Evolutionary conservation across 2,113 vertebrate genomes (phyloP).

Genomic region (Morone saxatilis): DNA sequence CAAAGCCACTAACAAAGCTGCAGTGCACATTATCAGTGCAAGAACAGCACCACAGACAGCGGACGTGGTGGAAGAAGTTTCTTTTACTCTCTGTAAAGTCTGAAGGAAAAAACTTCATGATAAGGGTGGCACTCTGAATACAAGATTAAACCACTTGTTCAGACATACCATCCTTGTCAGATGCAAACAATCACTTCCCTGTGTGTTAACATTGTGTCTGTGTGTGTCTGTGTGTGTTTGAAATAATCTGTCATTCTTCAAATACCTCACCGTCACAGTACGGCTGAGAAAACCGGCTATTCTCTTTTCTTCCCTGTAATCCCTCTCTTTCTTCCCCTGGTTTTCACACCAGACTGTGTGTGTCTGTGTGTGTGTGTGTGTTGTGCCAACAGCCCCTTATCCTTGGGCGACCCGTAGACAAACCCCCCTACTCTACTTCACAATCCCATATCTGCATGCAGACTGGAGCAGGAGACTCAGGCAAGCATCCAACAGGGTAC

Average conservation of each 20-base stretch:
- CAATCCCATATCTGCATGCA: slow-evolving; percentile 48
- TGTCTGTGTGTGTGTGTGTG: slow-evolving; percentile 21
- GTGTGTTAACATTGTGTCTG: slow-evolving; percentile 48
- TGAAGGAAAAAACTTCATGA: not conserved
- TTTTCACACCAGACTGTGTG: slow-evolving; percentile 70
- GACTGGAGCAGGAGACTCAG: slow-evolving; percentile 49
- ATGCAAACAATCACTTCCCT: slow-evolving; percentile 61
- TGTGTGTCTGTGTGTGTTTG: slow-evolving; percentile 50
- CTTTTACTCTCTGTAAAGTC: not conserved
- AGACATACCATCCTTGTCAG: slow-evolving; percentile 53
- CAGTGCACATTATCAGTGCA: not conserved
- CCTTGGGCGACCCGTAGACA: slow-evolving; percentile 58
- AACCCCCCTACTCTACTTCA: slow-evolving; percentile 47
- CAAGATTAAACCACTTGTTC: slow-evolving; percentile 59
- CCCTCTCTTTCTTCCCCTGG: slow-evolving; percentile 66
- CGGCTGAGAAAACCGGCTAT: slow-evolving; percentile 67
- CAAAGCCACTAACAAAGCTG: not conserved
- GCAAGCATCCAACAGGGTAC: slow-evolving; percentile 51
- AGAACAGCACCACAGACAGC: not conserved
- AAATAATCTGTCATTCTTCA: slow-evolving; percentile 78
- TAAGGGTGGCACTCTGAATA: slow-evolving; percentile 31
- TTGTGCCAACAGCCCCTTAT: slow-evolving; percentile 69
- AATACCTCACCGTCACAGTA: slow-evolving; percentile 77
- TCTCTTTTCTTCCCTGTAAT: slow-evolving; percentile 78
- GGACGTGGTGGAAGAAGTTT: not conserved